phyloP scores from a whole-genome alignment of 2,797 vertebrate species.

The Pogonophryne albipinna region DNA sequence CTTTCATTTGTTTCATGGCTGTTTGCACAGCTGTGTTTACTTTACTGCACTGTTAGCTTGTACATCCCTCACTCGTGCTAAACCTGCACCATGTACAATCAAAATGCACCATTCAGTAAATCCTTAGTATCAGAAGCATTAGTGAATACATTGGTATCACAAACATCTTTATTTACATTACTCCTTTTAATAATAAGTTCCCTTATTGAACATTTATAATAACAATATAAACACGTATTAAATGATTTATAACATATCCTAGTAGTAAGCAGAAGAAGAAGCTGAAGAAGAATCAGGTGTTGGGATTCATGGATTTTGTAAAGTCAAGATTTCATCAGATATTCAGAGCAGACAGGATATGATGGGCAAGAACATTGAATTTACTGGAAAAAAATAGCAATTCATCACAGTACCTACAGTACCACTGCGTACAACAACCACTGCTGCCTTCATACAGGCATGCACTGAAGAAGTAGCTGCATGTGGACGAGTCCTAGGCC shows the following conservation, averaged over 20 bases:
- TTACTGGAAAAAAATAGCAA: neutral
- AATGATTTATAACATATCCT: neutral
- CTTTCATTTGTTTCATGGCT: slow-evolving; percentile 10
- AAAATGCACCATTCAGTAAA: neutral
- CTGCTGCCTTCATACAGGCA: slow-evolving; percentile 8
- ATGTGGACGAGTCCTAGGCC: slow-evolving; percentile 43
- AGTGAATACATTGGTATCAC: neutral
- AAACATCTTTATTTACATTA: neutral
- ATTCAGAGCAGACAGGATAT: neutral
- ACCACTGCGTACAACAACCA: neutral
- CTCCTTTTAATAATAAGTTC: neutral
- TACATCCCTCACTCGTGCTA: slow-evolving; percentile 1
- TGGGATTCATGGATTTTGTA: neutral
- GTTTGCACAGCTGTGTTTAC: slow-evolving; percentile 44
- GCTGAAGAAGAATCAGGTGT: neutral
- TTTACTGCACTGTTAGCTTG: slow-evolving; percentile 6
- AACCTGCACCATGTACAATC: neutral
- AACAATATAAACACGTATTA: neutral
- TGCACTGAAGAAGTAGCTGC: slow-evolving; percentile 34
- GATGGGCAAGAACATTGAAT: neutral
- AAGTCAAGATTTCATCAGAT: neutral
- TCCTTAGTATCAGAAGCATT: neutral
- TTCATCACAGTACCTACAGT: neutral
- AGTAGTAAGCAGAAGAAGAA: neutral
- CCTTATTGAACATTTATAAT: neutral